phyloP scores from a whole-genome alignment of 2,888 invertebrate genomes.

The Quadriops clusia region DNA sequence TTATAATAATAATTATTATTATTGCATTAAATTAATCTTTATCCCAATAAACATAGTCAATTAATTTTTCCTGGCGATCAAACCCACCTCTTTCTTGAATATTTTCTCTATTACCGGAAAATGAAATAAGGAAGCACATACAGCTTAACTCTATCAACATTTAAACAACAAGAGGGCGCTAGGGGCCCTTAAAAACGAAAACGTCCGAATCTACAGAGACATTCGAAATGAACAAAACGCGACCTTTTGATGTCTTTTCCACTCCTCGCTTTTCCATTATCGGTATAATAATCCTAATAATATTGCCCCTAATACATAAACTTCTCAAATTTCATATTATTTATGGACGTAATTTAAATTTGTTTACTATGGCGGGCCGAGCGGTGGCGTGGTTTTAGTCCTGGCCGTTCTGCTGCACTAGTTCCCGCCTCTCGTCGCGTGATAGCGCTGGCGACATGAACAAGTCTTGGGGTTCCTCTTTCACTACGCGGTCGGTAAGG shows the following conservation, averaged over 20 bases:
- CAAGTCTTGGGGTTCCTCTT: slow-evolving; percentile 31
- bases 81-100: too few relatives aligned
- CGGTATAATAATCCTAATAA: too few relatives aligned
- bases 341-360: slow-evolving; percentile 5
- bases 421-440: slow-evolving; percentile 49
- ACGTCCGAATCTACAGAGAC: too few relatives aligned
- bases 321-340: slow-evolving; percentile 3
- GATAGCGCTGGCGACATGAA: slow-evolving; percentile 44
- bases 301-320: slow-evolving; percentile 29
- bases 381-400: slow-evolving; percentile 41
- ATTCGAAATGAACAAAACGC: too few relatives aligned
- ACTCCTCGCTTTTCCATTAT: too few relatives aligned
- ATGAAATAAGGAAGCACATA: slow-evolving; percentile 34
- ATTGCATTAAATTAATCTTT: too few relatives aligned
- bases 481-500: slow-evolving; percentile 37
- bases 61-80: too few relatives aligned
- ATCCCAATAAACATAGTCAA: too few relatives aligned
- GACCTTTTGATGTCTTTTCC: too few relatives aligned
- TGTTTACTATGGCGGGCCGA: slow-evolving; percentile 1
- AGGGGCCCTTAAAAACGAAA: too few relatives aligned
- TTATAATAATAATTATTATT: slow-evolving; percentile 4
- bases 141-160: slow-evolving; percentile 24
- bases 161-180: slow-evolving; percentile 23
- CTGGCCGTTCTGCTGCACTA: slow-evolving; percentile 69
- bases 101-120: slow-evolving; percentile 20